Percentiles rank a stretch among this genome's conserved stretches.
phyloP scores from a whole-genome alignment of 2,888 invertebrate genomes.

The Pterostichus niger region DNA sequence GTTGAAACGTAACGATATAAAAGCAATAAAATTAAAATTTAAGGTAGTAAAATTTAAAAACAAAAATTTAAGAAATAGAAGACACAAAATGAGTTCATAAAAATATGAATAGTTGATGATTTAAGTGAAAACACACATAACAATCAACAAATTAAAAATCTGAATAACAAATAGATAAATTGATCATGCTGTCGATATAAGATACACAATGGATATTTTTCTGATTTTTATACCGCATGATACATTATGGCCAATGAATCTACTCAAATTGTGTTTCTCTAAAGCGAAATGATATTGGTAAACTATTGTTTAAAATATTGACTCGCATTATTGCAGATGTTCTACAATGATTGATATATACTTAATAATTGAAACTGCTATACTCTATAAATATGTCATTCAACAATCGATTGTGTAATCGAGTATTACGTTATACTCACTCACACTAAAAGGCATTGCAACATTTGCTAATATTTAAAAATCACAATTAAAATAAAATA shows the following conservation, averaged over 20 bases:
- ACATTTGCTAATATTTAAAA: conserved; percentile 63
- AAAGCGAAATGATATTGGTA: conserved; percentile 47
- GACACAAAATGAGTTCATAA: no score
- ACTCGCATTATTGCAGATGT: conserved; percentile 60
- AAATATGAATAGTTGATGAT: no score
- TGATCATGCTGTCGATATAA: background rate
- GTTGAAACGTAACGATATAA: background rate
- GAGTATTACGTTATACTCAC: conserved; percentile 51
- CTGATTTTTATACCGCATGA: conserved; percentile 61
- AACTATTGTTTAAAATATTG: conserved; percentile 60
- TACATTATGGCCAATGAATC: conserved; percentile 49
- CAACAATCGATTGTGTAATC: conserved; percentile 52
- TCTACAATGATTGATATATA: conserved; percentile 55
- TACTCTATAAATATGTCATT: conserved; percentile 58
- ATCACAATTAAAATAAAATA: conserved; percentile 63
- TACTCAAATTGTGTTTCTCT: conserved; percentile 16
- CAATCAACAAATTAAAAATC: no score
- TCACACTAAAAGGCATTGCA: conserved; percentile 64
- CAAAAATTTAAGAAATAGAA: no score
- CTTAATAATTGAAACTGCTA: conserved; percentile 56
- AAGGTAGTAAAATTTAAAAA: no score
- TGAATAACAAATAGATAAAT: conserved; percentile 12
- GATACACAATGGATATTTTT: conserved; percentile 21
- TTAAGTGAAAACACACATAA: no score
- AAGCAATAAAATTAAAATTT: background rate